Evolutionary conservation across 1,140 invertebrate species (phyloP).

Genomic region (Homalodisca vitripennis): DNA sequence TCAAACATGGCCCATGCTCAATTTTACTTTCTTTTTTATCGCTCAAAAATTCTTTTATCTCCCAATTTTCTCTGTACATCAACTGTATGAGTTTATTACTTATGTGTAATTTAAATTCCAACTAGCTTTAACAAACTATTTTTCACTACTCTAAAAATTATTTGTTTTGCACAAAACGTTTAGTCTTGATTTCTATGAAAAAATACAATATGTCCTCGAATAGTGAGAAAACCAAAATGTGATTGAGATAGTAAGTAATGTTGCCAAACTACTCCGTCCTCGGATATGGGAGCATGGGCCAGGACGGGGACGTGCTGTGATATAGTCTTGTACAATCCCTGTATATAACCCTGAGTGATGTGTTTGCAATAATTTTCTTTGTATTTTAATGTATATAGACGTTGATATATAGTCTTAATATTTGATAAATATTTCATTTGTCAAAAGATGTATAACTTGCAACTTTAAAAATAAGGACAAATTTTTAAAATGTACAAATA

Average conservation of each 20-base stretch:
- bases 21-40: too few relatives aligned
- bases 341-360: background rate
- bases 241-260: too few relatives aligned
- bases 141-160: too few relatives aligned
- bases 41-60: too few relatives aligned
- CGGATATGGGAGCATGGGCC: background rate
- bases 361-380: slow-evolving; percentile 29
- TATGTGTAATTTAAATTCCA: too few relatives aligned
- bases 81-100: too few relatives aligned
- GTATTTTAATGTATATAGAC: slow-evolving; percentile 28
- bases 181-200: too few relatives aligned
- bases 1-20: background rate
- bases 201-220: too few relatives aligned
- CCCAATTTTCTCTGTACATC: too few relatives aligned
- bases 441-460: slow-evolving; percentile 7
- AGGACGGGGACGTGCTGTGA: slow-evolving; percentile 15
- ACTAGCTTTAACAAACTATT: too few relatives aligned
- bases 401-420: slow-evolving; percentile 26
- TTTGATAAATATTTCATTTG: slow-evolving; percentile 22
- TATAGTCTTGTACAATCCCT: slow-evolving; percentile 28
- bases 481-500: slow-evolving; percentile 19
- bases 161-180: too few relatives aligned
- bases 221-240: too few relatives aligned
- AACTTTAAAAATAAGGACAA: background rate
- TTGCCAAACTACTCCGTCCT: background rate